Base-by-base conservation (phyloP, 2,888 invertebrate genomes). In the Rosalia funebris region DNA sequence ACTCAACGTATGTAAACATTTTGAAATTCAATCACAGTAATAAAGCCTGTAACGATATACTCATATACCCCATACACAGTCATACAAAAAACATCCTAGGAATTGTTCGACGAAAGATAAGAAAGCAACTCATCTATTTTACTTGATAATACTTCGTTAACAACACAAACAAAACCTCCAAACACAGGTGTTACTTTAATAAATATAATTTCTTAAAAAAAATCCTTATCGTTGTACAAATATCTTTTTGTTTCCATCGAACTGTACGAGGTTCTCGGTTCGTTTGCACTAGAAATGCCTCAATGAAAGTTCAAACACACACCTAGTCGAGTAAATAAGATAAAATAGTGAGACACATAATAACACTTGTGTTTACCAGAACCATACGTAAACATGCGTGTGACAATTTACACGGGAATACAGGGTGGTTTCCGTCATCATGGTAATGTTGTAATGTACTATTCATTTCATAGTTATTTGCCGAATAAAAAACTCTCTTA, bases 241-340 rank as follows among this genome's bases (percentile, higher is more conserved):
- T 32, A 62, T 53, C 59, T 53, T 59, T 62, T 62, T 62, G 45
- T 48, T 60, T 62, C 52, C 34, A 20, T 56, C 44, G 25, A 46
- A 48, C 4, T 25, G 19, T 50, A 37, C 17, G 47, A 47, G 52
- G 53, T 31, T 36, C 53, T 50, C 31, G 17, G 56, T 57, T 48
- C 54, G 56, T 63, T 56, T 56, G 50, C 63, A 60, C 58, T 48
- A 12, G 57, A 54, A 60, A 55, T 46, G 42, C n/a, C 15, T 54
- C 44, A 54, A 44, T 36, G 54, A 54, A 44, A 44, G 44, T 54
- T 44, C 54, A 54, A 54, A 54, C 52, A 57, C 48, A 20, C 41
- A 57, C 39, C 60, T 60, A 53, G 25, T 34, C 37, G 41, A 16
- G 53, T 46, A 59, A 56, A 55, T 16, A 50, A 53, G 53, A 56